phyloP scores from a whole-genome alignment of 2,113 vertebrate species.

The Catharus minimus region DNA sequence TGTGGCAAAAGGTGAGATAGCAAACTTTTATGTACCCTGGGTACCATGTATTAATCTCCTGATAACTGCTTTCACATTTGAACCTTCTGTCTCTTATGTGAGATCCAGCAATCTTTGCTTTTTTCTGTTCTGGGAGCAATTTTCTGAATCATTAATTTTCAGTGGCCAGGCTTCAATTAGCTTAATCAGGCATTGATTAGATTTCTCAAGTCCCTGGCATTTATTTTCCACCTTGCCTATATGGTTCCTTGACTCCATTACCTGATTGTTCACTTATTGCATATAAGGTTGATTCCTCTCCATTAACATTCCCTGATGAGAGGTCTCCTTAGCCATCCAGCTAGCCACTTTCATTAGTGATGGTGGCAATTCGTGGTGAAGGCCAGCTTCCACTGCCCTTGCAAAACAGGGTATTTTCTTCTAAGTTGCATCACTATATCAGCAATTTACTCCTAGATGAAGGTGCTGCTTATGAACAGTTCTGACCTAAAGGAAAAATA shows the following conservation, averaged over 20 bases:
- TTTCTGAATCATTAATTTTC: slow-evolving; percentile 74
- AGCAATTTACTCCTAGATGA: background rate
- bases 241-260: slow-evolving; percentile 66
- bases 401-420: background rate
- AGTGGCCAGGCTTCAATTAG: slow-evolving; percentile 70
- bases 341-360: slow-evolving; percentile 60
- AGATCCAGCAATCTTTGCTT: slow-evolving; percentile 51
- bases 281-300: slow-evolving; percentile 53
- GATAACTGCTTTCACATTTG: slow-evolving; percentile 63
- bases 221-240: slow-evolving; percentile 71
- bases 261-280: slow-evolving; percentile 61
- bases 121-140: slow-evolving; percentile 61
- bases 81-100: slow-evolving; percentile 49
- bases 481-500: background rate
- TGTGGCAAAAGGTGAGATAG: slow-evolving; percentile 17
- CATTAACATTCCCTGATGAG: slow-evolving; percentile 59
- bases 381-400: slow-evolving; percentile 16
- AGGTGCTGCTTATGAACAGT: background rate
- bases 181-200: slow-evolving; percentile 73
- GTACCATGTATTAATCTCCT: slow-evolving; percentile 56
- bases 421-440: background rate
- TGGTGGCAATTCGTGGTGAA: background rate
- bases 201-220: slow-evolving; percentile 65
- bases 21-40: slow-evolving; percentile 39
- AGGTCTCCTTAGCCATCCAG: slow-evolving; percentile 53